Evolutionary conservation across 64 coral and sea anemone genomes (phyloP).

Genomic region (Pocillopora verrucosa): DNA sequence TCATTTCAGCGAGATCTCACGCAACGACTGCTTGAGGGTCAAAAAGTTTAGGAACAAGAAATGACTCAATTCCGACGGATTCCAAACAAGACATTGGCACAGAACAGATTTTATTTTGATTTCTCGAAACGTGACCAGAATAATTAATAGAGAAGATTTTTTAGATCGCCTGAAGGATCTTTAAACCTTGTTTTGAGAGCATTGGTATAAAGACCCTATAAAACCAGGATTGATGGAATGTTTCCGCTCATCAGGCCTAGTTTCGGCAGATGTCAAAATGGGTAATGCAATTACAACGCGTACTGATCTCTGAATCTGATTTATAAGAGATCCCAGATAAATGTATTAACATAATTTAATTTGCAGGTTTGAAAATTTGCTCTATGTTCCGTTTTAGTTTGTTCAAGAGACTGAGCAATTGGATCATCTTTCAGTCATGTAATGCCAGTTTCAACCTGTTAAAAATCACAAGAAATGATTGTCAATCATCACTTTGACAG

Average conservation of each 20-base stretch:
- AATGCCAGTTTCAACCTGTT: background rate
- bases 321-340: no score
- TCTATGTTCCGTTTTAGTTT: no score
- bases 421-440: background rate
- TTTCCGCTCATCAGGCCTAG: no score
- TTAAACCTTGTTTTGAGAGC: background rate
- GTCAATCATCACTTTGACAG: conserved; percentile 18
- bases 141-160: background rate
- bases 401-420: no score
- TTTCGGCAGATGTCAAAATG: no score
- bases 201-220: no score
- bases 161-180: background rate
- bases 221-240: no score
- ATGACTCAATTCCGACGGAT: background rate
- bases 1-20: background rate
- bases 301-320: no score
- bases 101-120: background rate
- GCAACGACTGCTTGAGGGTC: background rate
- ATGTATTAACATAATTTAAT: no score
- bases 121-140: background rate
- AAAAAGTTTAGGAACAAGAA: background rate
- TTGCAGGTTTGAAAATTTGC: no score
- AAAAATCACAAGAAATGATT: background rate
- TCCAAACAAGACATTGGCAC: background rate
- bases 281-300: no score